These are phyloP conservation scores for Cephus nigrinus DNA, from an alignment of 2,888 invertebrate genomes.

Conservation along the genomic window DNA sequence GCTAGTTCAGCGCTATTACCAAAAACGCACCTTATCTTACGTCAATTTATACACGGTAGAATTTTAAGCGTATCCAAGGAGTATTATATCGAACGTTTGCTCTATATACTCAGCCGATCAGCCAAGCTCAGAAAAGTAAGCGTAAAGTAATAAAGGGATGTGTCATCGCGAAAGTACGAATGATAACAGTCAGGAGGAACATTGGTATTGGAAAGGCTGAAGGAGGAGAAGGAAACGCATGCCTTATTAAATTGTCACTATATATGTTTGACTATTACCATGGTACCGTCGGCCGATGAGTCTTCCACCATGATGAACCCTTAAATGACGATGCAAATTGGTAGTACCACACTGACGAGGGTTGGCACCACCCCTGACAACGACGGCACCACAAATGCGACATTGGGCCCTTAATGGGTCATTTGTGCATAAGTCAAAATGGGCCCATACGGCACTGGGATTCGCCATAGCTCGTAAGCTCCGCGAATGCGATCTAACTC, in stretches of 20 bases:
- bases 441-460: constrained; percentile 64
- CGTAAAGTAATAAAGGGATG: neutral
- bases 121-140: neutral
- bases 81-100: neutral
- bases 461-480: constrained; percentile 64
- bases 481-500: constrained; percentile 60
- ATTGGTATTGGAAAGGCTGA: neutral
- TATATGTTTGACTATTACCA: constrained; percentile 42
- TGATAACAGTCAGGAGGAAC: neutral
- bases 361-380: constrained; percentile 62
- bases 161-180: neutral
- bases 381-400: constrained; percentile 62
- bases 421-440: constrained; percentile 61
- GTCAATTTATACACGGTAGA: neutral
- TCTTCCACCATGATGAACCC: constrained; percentile 63
- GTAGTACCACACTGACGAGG: constrained; percentile 64
- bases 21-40: neutral
- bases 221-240: neutral
- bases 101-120: neutral
- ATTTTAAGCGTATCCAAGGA: neutral
- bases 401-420: constrained; percentile 62
- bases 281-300: constrained; percentile 63
- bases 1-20: neutral
- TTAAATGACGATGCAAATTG: constrained; percentile 61
- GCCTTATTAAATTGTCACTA: neutral